A percentile compares a stretch with the other conserved stretches of the same genome.
phyloP scores from a whole-genome alignment of 2,888 invertebrate species.

The Agrilus biguttatus region DNA sequence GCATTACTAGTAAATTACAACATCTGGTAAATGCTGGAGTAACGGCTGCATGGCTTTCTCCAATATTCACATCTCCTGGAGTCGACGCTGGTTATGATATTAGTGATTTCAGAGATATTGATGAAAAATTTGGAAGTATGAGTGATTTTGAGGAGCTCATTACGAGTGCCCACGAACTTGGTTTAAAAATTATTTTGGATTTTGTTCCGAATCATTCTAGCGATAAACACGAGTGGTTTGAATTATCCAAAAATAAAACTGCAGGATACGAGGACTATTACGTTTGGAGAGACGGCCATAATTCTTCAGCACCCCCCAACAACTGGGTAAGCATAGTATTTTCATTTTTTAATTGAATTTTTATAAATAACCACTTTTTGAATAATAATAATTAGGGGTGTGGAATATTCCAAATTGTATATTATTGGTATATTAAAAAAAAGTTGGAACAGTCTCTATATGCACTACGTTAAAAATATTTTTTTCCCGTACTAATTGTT shows the following conservation, averaged over 20 bases:
- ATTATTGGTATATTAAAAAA: no score
- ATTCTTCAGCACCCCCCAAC: slow-evolving; percentile 51
- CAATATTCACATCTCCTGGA: slow-evolving; percentile 54
- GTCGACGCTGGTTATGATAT: slow-evolving; percentile 54
- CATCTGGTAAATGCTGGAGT: slow-evolving; percentile 35
- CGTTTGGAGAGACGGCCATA: slow-evolving; percentile 57
- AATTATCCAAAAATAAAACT: slow-evolving; percentile 43
- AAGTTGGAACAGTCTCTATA: no score
- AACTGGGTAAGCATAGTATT: slow-evolving; percentile 47
- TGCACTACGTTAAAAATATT: no score
- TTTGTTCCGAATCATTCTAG: slow-evolving; percentile 43
- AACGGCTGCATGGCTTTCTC: slow-evolving; percentile 54
- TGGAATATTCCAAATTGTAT: no score
- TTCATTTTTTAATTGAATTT: no score
- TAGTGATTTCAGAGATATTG: slow-evolving; percentile 39
- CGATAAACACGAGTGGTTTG: slow-evolving; percentile 63
- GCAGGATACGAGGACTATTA: slow-evolving; percentile 57
- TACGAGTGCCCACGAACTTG: slow-evolving; percentile 25
- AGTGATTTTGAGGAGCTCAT: slow-evolving; percentile 37
- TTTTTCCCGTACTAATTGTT: no score
- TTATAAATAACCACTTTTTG: no score
- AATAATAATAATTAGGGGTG: no score
- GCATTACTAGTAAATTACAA: slow-evolving; percentile 20
- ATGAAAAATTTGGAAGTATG: slow-evolving; percentile 42
- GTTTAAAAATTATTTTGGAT: slow-evolving; percentile 24